A percentile compares a stretch with the other conserved stretches of the same genome.
Evolutionary conservation across 2,797 vertebrate genomes (phyloP).

Genomic region (Xiphorhynchus erythropygius): DNA sequence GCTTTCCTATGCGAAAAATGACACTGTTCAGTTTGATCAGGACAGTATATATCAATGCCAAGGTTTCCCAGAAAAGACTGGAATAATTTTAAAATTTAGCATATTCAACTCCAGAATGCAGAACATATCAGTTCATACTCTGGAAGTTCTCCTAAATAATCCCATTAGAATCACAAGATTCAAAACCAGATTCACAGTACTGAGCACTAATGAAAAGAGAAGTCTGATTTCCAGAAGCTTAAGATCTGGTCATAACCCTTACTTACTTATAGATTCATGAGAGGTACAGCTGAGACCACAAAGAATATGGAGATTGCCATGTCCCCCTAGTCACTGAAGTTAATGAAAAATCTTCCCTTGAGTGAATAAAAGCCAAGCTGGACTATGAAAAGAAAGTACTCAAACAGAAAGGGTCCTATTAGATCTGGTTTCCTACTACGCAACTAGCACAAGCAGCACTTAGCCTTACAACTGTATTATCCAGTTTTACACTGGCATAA

Average conservation of each 20-base stretch:
- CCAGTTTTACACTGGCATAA: background rate
- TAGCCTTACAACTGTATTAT: background rate
- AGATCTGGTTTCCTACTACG: background rate
- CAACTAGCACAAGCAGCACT: background rate
- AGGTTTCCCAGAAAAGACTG: background rate
- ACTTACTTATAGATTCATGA: background rate
- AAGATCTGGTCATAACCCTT: background rate
- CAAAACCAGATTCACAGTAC: fast-evolving
- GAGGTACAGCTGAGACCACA: background rate
- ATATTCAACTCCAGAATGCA: background rate
- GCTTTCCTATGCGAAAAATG: background rate
- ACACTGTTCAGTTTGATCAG: background rate
- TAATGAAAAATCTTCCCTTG: background rate
- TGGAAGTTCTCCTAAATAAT: background rate
- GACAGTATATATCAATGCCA: background rate
- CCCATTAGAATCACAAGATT: background rate
- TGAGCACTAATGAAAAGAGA: background rate
- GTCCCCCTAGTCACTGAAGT: background rate
- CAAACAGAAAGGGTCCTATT: background rate
- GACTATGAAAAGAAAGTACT: background rate
- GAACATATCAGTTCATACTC: background rate
- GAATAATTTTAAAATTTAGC: background rate
- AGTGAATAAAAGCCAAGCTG: background rate
- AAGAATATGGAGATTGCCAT: background rate
- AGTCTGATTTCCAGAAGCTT: background rate